A percentile compares a stretch with the other conserved stretches of the same genome.
phyloP scores from a whole-genome alignment of 2,797 vertebrate genomes.

The Poecilia picta region DNA sequence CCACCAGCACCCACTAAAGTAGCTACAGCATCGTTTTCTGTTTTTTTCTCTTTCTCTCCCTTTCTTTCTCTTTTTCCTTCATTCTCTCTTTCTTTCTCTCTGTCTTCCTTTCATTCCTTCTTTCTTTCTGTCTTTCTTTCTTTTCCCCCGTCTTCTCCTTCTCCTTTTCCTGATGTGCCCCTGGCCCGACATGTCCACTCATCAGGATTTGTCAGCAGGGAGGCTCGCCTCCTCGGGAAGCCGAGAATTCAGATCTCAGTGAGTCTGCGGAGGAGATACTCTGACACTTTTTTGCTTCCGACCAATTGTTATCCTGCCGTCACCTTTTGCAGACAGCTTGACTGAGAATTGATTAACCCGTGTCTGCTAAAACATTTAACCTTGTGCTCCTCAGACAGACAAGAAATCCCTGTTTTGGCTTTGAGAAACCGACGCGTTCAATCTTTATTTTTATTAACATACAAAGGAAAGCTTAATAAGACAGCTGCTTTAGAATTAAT shows the following conservation, averaged over 20 bases:
- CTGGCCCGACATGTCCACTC: conserved; percentile 59
- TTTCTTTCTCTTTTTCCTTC: not conserved
- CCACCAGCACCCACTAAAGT: conserved; percentile 56
- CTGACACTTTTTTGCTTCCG: conserved; percentile 24
- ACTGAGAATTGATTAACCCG: conserved; percentile 32
- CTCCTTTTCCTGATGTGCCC: conserved; percentile 49
- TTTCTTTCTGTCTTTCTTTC: too few relatives aligned
- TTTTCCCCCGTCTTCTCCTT: too few relatives aligned
- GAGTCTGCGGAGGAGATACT: conserved; percentile 24
- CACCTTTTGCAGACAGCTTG: conserved; percentile 22
- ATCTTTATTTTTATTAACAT: not conserved
- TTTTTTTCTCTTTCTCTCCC: too few relatives aligned
- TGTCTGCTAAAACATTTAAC: conserved; percentile 30
- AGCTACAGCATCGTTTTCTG: conserved; percentile 30
- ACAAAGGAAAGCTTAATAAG: conserved; percentile 1
- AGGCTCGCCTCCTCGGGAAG: conserved; percentile 35
- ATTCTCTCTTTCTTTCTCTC: too few relatives aligned
- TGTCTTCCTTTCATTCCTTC: too few relatives aligned
- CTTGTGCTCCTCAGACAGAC: conserved; percentile 15
- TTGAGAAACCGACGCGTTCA: not conserved
- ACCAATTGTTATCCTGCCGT: conserved; percentile 26
- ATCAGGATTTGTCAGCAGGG: conserved; percentile 65
- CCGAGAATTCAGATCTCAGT: conserved; percentile 35
- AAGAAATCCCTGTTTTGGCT: not conserved
- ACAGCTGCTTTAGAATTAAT: conserved; percentile 18